Percentiles rank a stretch among this genome's conserved stretches.
Evolutionary conservation across 2,888 invertebrate species (phyloP).

Genomic region (Cryptocephalus moraei): DNA sequence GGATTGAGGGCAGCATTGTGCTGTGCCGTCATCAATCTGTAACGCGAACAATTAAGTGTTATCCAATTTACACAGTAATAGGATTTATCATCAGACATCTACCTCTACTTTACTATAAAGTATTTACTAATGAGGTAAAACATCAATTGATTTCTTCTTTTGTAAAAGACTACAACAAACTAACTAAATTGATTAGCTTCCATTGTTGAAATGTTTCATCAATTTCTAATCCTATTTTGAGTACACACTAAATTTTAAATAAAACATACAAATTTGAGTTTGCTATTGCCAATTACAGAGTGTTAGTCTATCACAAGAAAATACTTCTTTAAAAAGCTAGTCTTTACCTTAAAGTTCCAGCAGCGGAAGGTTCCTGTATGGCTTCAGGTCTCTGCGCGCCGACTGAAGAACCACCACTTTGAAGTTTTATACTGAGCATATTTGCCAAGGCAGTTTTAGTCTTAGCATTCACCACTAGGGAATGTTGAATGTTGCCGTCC

Average conservation of each 20-base stretch:
- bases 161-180: too few species aligned
- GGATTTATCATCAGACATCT: too few species aligned
- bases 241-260: too few species aligned
- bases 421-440: slow-evolving; percentile 77
- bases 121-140: too few species aligned
- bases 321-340: neutral
- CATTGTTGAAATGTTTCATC: too few species aligned
- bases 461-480: slow-evolving; percentile 60
- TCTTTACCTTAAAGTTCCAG: slow-evolving; percentile 49
- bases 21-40: slow-evolving; percentile 74
- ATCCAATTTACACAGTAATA: too few species aligned
- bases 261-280: too few species aligned
- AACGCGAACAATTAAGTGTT: neutral
- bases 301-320: neutral
- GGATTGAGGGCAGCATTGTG: slow-evolving; percentile 55
- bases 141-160: too few species aligned
- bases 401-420: slow-evolving; percentile 43
- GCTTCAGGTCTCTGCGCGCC: slow-evolving; percentile 39
- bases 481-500: slow-evolving; percentile 10
- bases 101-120: too few species aligned
- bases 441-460: slow-evolving; percentile 93
- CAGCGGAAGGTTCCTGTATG: slow-evolving; percentile 45
- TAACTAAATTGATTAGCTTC: too few species aligned
- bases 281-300: too few species aligned
- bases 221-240: too few species aligned